Evolutionary conservation across 2,888 invertebrate species (phyloP).

Genomic region (Melanotus villosus): DNA sequence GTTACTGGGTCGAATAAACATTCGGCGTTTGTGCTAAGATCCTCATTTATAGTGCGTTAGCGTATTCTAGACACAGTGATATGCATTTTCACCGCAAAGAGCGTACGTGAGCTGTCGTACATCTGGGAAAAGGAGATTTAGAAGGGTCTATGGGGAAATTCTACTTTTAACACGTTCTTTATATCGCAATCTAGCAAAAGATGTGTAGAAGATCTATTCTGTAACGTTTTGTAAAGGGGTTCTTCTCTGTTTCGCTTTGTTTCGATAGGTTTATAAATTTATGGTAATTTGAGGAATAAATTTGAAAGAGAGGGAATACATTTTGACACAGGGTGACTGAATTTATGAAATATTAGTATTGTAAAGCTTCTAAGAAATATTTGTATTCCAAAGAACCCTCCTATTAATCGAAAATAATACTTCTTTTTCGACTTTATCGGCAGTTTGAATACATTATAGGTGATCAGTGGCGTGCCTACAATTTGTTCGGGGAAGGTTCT

Average conservation of each 20-base stretch:
- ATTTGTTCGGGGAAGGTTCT: no score
- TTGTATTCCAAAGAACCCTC: no score
- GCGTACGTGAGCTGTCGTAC: conserved; percentile 14
- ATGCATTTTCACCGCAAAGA: conserved; percentile 15
- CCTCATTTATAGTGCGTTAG: conserved; percentile 8
- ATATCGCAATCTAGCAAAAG: neutral
- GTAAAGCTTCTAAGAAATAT: no score
- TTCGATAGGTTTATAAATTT: neutral
- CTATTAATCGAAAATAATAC: no score
- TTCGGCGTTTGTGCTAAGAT: neutral
- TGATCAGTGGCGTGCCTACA: no score
- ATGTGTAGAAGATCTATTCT: neutral
- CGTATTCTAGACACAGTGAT: conserved; percentile 8
- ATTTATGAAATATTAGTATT: no score
- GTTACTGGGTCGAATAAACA: neutral
- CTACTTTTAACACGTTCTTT: conserved; percentile 9
- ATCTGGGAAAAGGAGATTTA: conserved; percentile 11
- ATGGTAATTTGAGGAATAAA: no score
- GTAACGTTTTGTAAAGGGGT: no score
- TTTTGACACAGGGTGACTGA: no score
- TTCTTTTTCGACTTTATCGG: no score
- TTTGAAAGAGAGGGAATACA: no score
- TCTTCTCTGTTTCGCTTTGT: neutral
- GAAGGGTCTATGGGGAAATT: conserved; percentile 9
- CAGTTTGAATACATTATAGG: no score